Conservation (phyloP, 1,140 invertebrate genomes). For the Drosophila nigrodunni region DNA sequence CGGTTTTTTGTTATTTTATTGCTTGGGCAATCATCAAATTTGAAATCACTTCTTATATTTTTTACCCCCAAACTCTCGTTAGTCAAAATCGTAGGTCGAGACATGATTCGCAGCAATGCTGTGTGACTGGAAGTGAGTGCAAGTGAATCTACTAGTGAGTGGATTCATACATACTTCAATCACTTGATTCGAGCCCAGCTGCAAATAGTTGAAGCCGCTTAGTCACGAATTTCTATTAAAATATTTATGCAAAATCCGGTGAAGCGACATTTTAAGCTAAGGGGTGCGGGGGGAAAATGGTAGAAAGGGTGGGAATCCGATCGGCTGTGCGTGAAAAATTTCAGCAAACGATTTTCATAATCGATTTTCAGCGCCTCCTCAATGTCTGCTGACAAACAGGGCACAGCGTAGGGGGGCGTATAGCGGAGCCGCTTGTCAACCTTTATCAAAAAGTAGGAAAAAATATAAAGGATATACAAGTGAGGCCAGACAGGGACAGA, state of each 20-base stretch:
- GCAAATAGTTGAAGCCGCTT: slow-evolving; percentile 76
- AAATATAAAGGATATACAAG: slow-evolving; percentile 32
- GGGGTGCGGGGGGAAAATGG: neutral
- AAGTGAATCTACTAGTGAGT: neutral
- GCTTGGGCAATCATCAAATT: slow-evolving; percentile 46
- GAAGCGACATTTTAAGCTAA: slow-evolving; percentile 58
- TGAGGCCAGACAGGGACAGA: slow-evolving; percentile 52
- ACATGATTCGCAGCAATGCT: slow-evolving; percentile 2
- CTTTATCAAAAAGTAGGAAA: slow-evolving; percentile 69
- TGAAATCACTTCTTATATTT: slow-evolving; percentile 34
- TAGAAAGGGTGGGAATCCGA: neutral
- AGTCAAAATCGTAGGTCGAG: slow-evolving; percentile 39
- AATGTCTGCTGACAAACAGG: slow-evolving; percentile 70
- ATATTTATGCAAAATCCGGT: slow-evolving; percentile 76
- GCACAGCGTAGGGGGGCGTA: neutral
- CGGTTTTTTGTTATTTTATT: slow-evolving; percentile 36
- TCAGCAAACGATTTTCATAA: slow-evolving; percentile 80
- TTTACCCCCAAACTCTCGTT: slow-evolving; percentile 10
- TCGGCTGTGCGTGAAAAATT: slow-evolving; percentile 65
- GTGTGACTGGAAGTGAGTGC: slow-evolving; percentile 53
- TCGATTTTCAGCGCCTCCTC: slow-evolving; percentile 71
- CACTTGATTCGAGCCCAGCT: slow-evolving; percentile 50
- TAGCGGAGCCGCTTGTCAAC: slow-evolving; percentile 63
- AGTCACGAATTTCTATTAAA: slow-evolving; percentile 77
- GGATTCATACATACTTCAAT: slow-evolving; percentile 55